Base-by-base conservation (phyloP, 2,888 invertebrate genomes). In the Agrochola macilenta region DNA sequence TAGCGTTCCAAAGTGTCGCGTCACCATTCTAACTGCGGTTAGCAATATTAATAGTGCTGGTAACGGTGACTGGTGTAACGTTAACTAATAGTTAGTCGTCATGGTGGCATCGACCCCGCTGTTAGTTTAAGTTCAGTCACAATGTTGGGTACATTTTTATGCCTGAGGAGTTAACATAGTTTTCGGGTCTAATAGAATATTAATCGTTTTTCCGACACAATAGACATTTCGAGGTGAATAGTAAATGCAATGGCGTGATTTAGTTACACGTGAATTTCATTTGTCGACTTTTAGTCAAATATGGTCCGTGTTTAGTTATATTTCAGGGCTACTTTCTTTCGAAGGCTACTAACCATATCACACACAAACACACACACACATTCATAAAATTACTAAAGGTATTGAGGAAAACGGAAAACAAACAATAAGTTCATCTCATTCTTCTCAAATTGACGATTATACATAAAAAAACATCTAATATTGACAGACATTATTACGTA, bases 21-120 rank as follows among this genome's bases (percentile, higher is more conserved):
- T 86, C 85, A 86, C 81, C 61, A n/a, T 80, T 60, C 66, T 69
- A 71, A 72, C 77, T 82, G 52, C 73, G 61, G 78, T 78, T 81
- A 74, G 78, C 82, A 76, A 77, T 78, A 77, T 84, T 77, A 86
- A 86, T 81, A 79, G 84, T 73, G 79, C 65, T 68, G 78, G 86
- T 87, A 87, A 87, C 58, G 76, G 69, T 88, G 88, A 87, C 87
- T 88, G 30, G 79, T 35, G 35, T 65, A 74, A 77, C 69, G 66
- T 74, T 83, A 86, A 88, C 85, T 86, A 78, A 86, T 87, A 87
- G 88, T 86, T 77, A 68, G 72, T 46, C 68, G 80, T 85, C 85
- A 82, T 26, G 78, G 83, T 84, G 88, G 71, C 82, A 79, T 66
- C 75, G 79, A 78, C 79, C 84, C 35, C 57, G 61, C 52, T 74